phyloP scores from a whole-genome alignment of 2,113 vertebrate species.

The Scartelaos histophorus region DNA sequence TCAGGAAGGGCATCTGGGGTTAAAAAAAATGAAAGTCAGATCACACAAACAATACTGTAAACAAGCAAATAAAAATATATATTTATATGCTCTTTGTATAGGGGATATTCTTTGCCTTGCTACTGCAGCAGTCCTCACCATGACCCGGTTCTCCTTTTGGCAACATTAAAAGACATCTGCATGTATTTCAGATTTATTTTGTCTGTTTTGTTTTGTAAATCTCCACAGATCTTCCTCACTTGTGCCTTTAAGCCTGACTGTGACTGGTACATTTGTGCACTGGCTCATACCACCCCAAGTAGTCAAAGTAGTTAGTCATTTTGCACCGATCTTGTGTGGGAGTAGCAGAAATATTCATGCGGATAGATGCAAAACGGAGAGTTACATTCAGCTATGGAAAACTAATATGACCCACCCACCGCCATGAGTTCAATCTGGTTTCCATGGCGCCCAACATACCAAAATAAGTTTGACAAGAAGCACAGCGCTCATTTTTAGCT shows the following conservation, averaged over 20 bases:
- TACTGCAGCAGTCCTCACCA: background rate
- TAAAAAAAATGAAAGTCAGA: no score
- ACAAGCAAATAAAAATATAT: no score
- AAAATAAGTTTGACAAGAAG: slow-evolving; percentile 68
- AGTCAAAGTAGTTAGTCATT: background rate
- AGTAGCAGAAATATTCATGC: slow-evolving; percentile 5
- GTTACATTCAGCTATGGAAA: slow-evolving; percentile 24
- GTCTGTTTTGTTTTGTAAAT: background rate
- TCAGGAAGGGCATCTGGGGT: no score
- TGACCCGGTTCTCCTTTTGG: background rate
- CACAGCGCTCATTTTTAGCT: slow-evolving; percentile 28
- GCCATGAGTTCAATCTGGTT: slow-evolving; percentile 36
- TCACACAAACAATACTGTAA: no score
- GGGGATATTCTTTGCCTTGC: background rate
- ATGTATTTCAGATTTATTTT: background rate
- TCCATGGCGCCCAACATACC: slow-evolving; percentile 50
- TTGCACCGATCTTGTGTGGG: background rate
- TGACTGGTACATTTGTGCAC: background rate
- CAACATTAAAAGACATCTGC: background rate
- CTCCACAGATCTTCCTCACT: background rate
- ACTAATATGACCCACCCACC: slow-evolving; percentile 46
- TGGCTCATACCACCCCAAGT: background rate
- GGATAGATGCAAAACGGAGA: slow-evolving; percentile 16
- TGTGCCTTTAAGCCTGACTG: background rate
- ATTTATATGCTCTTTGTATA: no score